Evolutionary conservation across 2,888 invertebrate genomes (phyloP).

Genomic region (Leptinotarsa tumamoca): DNA sequence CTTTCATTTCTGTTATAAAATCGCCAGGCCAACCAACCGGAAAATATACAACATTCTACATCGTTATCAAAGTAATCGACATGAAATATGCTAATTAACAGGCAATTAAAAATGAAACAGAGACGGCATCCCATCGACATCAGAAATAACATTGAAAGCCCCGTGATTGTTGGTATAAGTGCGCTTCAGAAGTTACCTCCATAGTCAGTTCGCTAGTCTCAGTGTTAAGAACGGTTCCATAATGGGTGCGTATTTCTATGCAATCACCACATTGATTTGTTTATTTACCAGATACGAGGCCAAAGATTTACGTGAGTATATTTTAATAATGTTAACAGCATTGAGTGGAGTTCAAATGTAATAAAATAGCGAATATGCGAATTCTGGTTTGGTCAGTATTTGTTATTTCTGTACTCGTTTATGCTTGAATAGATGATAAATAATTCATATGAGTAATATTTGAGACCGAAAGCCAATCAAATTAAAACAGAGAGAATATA

Average conservation of each 20-base stretch:
- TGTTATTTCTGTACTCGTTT: too few species aligned
- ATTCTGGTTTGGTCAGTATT: too few species aligned
- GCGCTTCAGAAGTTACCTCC: background rate
- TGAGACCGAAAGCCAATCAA: too few species aligned
- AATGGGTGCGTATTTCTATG: background rate
- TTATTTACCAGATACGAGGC: slow-evolving; percentile 5
- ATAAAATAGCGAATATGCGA: background rate
- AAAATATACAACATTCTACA: background rate
- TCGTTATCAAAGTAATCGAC: background rate
- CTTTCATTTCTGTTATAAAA: too few species aligned
- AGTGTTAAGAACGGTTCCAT: background rate
- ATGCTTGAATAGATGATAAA: too few species aligned
- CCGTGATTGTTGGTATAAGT: slow-evolving; percentile 5
- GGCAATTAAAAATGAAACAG: background rate
- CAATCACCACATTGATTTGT: slow-evolving; percentile 8
- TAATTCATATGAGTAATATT: too few species aligned
- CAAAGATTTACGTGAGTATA: slow-evolving; percentile 26
- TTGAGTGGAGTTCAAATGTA: background rate
- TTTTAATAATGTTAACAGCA: background rate
- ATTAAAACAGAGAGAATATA: too few species aligned
- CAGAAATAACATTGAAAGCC: slow-evolving; percentile 3
- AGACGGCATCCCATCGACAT: background rate
- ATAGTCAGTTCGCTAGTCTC: slow-evolving; percentile 1
- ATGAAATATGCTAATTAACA: background rate
- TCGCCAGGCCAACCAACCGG: background rate